Evolutionary conservation across 2,888 invertebrate genomes (phyloP), one percentile per base, ranked within the genome.

Genomic region (Drosophila sordidapex): DNA sequence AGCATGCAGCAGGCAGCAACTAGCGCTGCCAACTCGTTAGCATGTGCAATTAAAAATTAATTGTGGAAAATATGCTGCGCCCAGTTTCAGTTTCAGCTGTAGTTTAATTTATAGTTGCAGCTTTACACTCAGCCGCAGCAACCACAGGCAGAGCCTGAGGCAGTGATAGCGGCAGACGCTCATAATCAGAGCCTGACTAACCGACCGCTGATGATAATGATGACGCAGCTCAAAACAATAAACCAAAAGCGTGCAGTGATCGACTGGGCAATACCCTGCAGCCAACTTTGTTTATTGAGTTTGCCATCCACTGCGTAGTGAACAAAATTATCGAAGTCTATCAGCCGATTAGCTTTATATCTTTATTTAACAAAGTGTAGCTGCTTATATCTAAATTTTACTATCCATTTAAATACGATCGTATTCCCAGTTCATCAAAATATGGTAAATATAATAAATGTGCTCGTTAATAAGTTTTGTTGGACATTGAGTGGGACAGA

Each of bases 11-110:
- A 66, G 33, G 40, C 25, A 46, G 58, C 56, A 66, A 38, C 62
- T 51, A 29, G 7, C 8, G 40, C 21, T 46, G 38, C 59, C 73
- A 73, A 70, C 82, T 79, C 69, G 82, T 82, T 82, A 79, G 79
- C 76, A 58, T 70, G 77, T 62, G 80, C 77, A 84, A 82, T 84
- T 82, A 82, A 84, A 84, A 67, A 73, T 79, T 73, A 80, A 82
- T 82, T 82, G 76, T 65, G n/a, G 43, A 40, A 56, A 59, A 58
- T 49, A 33, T 58, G 36, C 36, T 59, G 46, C 43, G 38, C 11
- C 46, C 54, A 52, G 69, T 53, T 36, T 2, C 52, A 33, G 66
- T 38, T 27, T 25, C 31, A 58, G 31, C 31, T 36, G 35, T 46
- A 57, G 27, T 49, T 35, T 15, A 38, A 38, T 56, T 27, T 56